Evolutionary conservation across 2,797 vertebrate species (phyloP).

Genomic region (Hippoglossus hippoglossus): DNA sequence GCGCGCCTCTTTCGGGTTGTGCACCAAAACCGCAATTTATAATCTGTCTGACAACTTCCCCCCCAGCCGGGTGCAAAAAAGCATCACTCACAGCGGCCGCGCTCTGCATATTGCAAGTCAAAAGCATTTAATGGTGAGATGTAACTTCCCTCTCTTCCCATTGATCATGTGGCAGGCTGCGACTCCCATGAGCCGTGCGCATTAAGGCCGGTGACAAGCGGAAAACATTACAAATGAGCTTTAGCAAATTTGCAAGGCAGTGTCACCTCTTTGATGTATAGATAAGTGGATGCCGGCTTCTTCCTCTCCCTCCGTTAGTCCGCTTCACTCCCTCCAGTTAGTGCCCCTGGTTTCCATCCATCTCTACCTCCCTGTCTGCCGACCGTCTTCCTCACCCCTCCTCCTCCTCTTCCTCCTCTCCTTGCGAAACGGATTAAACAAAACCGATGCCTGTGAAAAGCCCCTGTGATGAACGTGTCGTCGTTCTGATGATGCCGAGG

Average conservation of each 20-base stretch:
- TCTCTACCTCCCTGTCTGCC: conserved; percentile 17
- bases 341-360: background rate
- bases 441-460: conserved; percentile 65
- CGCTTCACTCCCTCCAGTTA: background rate
- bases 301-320: conserved; percentile 20
- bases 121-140: conserved; percentile 84
- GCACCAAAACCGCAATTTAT: conserved; percentile 78
- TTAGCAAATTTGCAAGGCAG: conserved; percentile 76
- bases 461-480: conserved; percentile 65
- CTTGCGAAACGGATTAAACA: conserved; percentile 66
- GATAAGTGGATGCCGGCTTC: conserved; percentile 56
- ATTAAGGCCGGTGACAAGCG: conserved; percentile 83
- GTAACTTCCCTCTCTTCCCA: conserved; percentile 72
- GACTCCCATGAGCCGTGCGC: conserved; percentile 75
- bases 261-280: conserved; percentile 66
- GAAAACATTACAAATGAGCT: conserved; percentile 83
- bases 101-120: conserved; percentile 75
- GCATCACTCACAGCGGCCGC: conserved; percentile 79
- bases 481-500: conserved; percentile 56
- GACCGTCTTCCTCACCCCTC: conserved; percentile 13
- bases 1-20: conserved; percentile 37
- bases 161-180: conserved; percentile 81
- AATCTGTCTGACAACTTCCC: conserved; percentile 77
- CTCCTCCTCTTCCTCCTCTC: conserved; percentile 8
- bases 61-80: conserved; percentile 55